phyloP scores from a whole-genome alignment of 2,797 vertebrate species.

The Tangara arthus region DNA sequence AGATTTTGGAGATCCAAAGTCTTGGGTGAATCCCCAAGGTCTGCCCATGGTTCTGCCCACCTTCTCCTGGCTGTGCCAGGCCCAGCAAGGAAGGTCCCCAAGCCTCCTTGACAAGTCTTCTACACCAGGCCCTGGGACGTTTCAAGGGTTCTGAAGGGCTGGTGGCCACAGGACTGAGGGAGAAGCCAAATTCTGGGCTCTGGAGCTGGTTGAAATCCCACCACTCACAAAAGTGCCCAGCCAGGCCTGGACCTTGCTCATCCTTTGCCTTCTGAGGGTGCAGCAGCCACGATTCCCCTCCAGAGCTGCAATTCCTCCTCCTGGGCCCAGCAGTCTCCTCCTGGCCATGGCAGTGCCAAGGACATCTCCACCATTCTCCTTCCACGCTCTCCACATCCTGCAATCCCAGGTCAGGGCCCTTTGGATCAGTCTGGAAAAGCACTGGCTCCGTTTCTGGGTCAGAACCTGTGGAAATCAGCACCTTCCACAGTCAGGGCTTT shows the following conservation, averaged over 20 bases:
- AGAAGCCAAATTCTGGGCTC: neutral
- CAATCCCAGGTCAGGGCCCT: rapidly evolving
- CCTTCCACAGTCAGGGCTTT: neutral
- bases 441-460: neutral
- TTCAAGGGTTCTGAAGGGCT: neutral
- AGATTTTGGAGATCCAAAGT: neutral
- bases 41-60: neutral
- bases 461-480: neutral
- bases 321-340: neutral
- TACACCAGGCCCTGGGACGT: no score
- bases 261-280: neutral
- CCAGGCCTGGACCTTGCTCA: neutral
- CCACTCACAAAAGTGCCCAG: neutral
- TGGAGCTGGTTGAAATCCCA: neutral
- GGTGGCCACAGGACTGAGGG: neutral
- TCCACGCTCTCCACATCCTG: neutral
- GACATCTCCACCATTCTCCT: neutral
- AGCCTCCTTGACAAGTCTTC: neutral
- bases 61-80: neutral
- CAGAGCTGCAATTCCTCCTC: neutral
- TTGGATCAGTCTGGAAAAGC: neutral
- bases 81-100: neutral
- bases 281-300: neutral
- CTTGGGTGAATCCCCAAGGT: no score
- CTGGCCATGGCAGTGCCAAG: neutral